These are phyloP conservation scores for Epistrophella euchroma DNA, from an alignment of 2,888 invertebrate species.

Conservation along the genomic window DNA sequence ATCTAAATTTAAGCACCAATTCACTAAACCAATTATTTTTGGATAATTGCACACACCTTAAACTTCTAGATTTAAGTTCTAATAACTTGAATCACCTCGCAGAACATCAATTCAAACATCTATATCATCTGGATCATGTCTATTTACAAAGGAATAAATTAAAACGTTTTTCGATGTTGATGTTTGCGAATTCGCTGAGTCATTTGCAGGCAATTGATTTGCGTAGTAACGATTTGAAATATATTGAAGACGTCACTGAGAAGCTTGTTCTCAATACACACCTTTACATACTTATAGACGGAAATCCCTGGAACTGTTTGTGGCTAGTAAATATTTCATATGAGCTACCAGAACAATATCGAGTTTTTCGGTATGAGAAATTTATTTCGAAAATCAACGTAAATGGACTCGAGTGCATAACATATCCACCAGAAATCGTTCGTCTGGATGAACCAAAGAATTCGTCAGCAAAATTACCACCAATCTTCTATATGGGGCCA, in stretches of 20 bases:
- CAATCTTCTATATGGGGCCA: constrained; percentile 80
- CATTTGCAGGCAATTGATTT: constrained; percentile 77
- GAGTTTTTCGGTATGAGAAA: constrained; percentile 81
- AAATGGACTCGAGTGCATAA: constrained; percentile 81
- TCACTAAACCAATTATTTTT: constrained; percentile 77
- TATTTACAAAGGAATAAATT: constrained; percentile 78
- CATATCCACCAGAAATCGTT: constrained; percentile 68
- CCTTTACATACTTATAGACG: constrained; percentile 79
- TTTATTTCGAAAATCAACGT: constrained; percentile 83
- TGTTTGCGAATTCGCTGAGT: constrained; percentile 67
- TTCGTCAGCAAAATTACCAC: constrained; percentile 63
- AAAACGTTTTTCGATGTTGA: constrained; percentile 71
- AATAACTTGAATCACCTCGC: constrained; percentile 79
- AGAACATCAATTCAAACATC: constrained; percentile 77
- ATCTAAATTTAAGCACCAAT: constrained; percentile 81
- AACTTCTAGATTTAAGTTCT: constrained; percentile 79
- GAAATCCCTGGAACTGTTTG: constrained; percentile 82
- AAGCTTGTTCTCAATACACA: constrained; percentile 50
- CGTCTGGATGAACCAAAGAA: constrained; percentile 19
- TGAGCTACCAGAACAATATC: constrained; percentile 80
- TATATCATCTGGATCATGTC: constrained; percentile 77
- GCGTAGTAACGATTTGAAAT: constrained; percentile 77
- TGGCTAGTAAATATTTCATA: constrained; percentile 81
- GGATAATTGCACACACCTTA: constrained; percentile 71
- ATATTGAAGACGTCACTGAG: constrained; percentile 47